phyloP scores from a whole-genome alignment of 2,888 invertebrate species.

The Calephelis perditalis region DNA sequence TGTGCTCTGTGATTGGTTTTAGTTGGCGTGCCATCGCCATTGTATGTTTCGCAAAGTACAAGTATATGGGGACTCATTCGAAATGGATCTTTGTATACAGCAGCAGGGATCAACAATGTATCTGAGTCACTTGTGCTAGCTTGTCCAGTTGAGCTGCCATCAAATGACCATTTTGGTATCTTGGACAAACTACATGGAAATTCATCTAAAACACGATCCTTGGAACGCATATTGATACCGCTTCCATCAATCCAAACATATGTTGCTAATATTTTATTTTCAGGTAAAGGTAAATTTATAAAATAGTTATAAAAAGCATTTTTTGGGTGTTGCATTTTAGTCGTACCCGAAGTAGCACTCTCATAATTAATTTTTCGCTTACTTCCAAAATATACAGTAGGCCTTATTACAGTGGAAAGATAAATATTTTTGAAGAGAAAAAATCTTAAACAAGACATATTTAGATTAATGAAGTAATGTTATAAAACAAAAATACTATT shows the following conservation, averaged over 20 bases:
- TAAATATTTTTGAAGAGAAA: neutral
- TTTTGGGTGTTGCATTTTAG: conserved; percentile 37
- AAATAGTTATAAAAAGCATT: conserved; percentile 48
- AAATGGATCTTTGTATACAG: conserved; percentile 95
- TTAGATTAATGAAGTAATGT: neutral
- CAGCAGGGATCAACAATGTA: conserved; percentile 91
- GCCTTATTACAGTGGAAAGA: neutral
- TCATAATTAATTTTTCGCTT: conserved; percentile 20
- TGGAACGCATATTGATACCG: conserved; percentile 82
- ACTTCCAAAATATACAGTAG: neutral
- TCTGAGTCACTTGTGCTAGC: conserved; percentile 91
- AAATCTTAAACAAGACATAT: neutral
- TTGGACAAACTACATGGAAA: conserved; percentile 69
- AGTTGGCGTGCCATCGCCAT: conserved; percentile 85
- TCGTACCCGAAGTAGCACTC: conserved; percentile 33
- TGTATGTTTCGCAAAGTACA: conserved; percentile 91
- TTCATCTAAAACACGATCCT: conserved; percentile 81
- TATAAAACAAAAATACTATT: too few species aligned
- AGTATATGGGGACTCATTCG: conserved; percentile 90
- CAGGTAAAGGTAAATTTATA: conserved; percentile 69
- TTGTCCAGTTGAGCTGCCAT: conserved; percentile 96
- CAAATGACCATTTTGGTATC: conserved; percentile 92
- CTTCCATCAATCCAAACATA: conserved; percentile 91
- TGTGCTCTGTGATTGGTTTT: conserved; percentile 83
- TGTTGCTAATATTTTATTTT: conserved; percentile 79